Percentiles rank a stretch among this genome's conserved stretches.
phyloP scores from a whole-genome alignment of 2,113 vertebrate species.

The Equus quagga region DNA sequence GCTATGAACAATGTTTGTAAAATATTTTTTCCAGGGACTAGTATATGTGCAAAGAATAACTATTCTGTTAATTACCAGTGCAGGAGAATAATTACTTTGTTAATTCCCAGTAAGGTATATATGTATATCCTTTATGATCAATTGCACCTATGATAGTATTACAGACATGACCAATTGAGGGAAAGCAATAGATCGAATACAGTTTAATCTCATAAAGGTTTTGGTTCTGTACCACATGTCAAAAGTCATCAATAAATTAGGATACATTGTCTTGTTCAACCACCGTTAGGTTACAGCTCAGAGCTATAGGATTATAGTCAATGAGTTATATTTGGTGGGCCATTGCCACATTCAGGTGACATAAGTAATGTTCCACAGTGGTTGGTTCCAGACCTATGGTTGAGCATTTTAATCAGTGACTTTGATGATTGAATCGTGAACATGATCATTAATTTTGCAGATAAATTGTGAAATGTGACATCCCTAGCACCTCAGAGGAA shows the following conservation, averaged over 20 bases:
- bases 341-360: constrained; percentile 67
- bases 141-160: background rate
- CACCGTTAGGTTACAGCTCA: constrained; percentile 5
- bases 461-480: constrained; percentile 56
- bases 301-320: background rate
- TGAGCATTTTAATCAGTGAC: constrained; percentile 68
- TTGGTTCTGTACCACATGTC: constrained; percentile 15
- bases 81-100: background rate
- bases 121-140: background rate
- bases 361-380: constrained; percentile 59
- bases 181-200: background rate
- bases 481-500: constrained; percentile 35
- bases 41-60: background rate
- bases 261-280: constrained; percentile 34
- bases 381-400: constrained; percentile 9
- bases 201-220: constrained; percentile 52
- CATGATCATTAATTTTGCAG: constrained; percentile 70
- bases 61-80: background rate
- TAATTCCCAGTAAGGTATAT: background rate
- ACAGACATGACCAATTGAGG: background rate
- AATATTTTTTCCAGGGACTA: background rate
- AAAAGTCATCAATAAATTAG: constrained; percentile 51
- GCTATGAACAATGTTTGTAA: background rate
- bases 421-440: constrained; percentile 57
- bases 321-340: constrained; percentile 56